Conservation (phyloP, 2,797 vertebrate species). For the Setipinna tenuifilis region DNA sequence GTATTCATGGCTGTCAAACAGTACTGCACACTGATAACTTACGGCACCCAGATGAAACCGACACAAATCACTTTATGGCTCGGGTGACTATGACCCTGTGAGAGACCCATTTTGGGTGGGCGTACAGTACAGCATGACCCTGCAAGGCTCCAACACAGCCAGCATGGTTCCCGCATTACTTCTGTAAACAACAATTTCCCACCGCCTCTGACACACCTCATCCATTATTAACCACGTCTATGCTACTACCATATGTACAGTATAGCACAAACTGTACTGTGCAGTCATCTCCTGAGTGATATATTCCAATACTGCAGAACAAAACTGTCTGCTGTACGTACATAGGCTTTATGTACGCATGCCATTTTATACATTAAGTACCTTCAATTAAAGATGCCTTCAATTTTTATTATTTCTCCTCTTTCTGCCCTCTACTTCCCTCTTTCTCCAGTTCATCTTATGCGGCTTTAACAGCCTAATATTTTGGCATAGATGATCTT, state of each 20-base stretch:
- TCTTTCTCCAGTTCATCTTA: no score
- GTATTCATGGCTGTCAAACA: not conserved
- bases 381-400: not conserved
- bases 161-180: not conserved
- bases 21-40: not conserved
- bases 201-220: no score
- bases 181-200: no score
- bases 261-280: no score
- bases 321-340: no score
- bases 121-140: not conserved
- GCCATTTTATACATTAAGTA: no score
- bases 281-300: no score
- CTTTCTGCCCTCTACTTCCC: not conserved
- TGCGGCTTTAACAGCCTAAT: not conserved
- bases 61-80: conserved; percentile 2
- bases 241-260: no score
- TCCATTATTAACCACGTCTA: no score
- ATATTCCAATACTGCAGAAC: no score
- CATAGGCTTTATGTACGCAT: no score
- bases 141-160: not conserved
- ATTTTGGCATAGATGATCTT: not conserved
- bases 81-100: not conserved
- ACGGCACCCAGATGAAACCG: not conserved
- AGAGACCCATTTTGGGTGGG: not conserved
- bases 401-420: not conserved